Evolutionary conservation across 2,888 invertebrate genomes (phyloP).

Genomic region (Lumbricus terrestris): DNA sequence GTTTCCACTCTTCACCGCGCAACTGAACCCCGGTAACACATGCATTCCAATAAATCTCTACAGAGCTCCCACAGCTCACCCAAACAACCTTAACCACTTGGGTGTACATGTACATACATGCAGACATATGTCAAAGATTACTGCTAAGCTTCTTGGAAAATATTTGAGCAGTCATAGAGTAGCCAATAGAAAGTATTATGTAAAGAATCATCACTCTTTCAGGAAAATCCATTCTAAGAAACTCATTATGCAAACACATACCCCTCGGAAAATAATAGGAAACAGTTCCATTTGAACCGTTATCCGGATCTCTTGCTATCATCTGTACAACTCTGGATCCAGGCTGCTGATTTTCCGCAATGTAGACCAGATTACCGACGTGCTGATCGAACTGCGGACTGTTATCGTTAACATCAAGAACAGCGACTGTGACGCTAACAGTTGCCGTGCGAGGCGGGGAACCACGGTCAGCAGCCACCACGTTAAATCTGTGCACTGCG

Average conservation of each 20-base stretch:
- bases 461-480: not conserved
- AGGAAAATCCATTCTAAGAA: not conserved
- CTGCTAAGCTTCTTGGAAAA: not conserved
- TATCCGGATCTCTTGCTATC: conserved; percentile 10
- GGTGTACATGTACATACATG: no score
- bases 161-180: not conserved
- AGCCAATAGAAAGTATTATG: not conserved
- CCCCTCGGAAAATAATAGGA: conserved; percentile 76
- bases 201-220: not conserved
- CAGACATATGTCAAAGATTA: no score
- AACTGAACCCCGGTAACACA: no score
- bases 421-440: conserved; percentile 46
- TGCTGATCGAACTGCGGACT: conserved; percentile 70
- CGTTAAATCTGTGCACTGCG: not conserved
- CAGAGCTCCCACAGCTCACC: no score
- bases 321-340: conserved; percentile 17
- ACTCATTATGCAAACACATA: not conserved
- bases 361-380: conserved; percentile 66
- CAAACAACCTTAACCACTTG: no score
- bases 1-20: no score
- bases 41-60: no score
- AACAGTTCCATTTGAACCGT: conserved; percentile 68
- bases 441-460: not conserved
- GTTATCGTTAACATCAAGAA: conserved; percentile 87
- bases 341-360: not conserved